Base-by-base conservation (phyloP, 2,888 invertebrate genomes). In the Hydriomena furcata region DNA sequence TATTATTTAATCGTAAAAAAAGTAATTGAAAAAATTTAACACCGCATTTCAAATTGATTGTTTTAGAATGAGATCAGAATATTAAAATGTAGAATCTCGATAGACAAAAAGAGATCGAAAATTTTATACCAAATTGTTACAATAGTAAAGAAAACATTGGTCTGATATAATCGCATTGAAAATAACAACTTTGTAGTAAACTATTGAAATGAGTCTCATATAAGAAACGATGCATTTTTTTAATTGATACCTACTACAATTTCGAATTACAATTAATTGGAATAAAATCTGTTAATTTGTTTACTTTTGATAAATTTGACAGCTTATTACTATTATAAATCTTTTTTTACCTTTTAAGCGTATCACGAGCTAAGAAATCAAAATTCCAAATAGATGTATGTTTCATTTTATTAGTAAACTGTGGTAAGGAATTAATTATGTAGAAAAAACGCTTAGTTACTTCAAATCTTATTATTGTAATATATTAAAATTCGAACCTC, bases 51-150 rank as follows among this genome's bases (percentile, higher is more conserved):
- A 20, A 20, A 32, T 13, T 17, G 5, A 32, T 32, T n/a, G 32
- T 32, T 17, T 3, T 3, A 3, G 17, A 17, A 17, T 27, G 27
- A 10, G 10, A 27, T 10, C 27, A 27, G 1, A n/a, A 2, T 27
- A 5, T n/a, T n/a, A n/a, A n/a, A n/a, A n/a, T n/a, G n/a, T n/a
- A n/a, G n/a, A n/a, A n/a, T n/a, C n/a, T n/a, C n/a, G 7, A 13
- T 24, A 4, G 34, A 0, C 32, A 34, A 40, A 40, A 34, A 23
- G 34, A 40, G 47, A 40, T 40, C 27, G 20, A 32, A 27, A 34
- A 31, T 23, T 7, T 35, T 30, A 11, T 6, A 38, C 7, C 10
- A 10, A 10, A 5, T 27, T 36, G 3, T 25, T 20, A 28, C 11
- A 20, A 20, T 38, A 17, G n/a, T 20, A 27, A 7, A 38, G 8